These are phyloP conservation scores for Saguinus imperator DNA, from an alignment of 2,113 vertebrate genomes.

Conservation along the genomic window DNA sequence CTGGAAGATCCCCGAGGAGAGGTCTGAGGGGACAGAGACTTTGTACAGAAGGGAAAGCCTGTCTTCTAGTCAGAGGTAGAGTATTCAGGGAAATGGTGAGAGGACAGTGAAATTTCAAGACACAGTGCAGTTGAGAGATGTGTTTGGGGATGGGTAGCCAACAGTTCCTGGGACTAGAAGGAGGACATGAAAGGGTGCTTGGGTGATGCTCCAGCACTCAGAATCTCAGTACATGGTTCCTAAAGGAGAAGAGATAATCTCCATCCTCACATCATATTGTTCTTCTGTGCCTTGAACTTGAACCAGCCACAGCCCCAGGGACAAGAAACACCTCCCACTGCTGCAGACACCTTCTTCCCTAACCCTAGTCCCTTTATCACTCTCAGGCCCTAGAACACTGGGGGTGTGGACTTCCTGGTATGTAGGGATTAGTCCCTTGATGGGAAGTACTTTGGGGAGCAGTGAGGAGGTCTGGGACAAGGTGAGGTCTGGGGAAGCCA, in stretches of 20 bases:
- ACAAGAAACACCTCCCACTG: background rate
- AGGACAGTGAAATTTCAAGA: background rate
- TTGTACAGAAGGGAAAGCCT: background rate
- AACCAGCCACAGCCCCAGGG: background rate
- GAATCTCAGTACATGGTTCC: background rate
- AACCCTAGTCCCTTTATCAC: background rate
- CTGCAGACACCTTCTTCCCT: background rate
- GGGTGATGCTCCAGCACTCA: background rate
- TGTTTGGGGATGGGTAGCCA: background rate
- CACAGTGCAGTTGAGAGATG: background rate
- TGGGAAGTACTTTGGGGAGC: background rate
- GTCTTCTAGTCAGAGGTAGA: background rate
- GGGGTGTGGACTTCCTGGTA: constrained; percentile 5
- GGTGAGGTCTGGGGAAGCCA: background rate
- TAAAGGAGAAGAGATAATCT: background rate
- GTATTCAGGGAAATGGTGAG: background rate
- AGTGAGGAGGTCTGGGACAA: constrained; percentile 59
- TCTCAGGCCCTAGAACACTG: background rate
- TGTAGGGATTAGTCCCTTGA: background rate
- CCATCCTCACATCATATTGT: background rate
- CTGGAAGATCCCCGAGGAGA: background rate
- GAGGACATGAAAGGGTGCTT: background rate
- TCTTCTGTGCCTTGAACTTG: background rate
- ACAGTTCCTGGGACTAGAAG: background rate
- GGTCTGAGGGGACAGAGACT: background rate